Evolutionary conservation across 2,888 invertebrate genomes (phyloP), one percentile per base, ranked within the genome.

Genomic region (Strigamia transsilvanica): DNA sequence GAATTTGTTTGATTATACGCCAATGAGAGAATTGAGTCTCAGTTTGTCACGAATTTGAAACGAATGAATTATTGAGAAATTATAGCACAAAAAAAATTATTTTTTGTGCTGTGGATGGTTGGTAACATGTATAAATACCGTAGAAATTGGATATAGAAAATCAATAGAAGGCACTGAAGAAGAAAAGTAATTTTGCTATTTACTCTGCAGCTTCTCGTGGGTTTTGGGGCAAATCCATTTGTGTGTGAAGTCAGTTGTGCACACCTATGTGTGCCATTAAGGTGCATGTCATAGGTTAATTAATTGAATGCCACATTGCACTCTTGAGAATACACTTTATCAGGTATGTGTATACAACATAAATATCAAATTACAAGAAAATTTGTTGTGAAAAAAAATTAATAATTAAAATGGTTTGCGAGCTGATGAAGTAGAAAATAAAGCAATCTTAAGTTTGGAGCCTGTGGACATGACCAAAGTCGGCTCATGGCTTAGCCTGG

Each of bases 141-240:
- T 10, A 73, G 73, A 73, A 73, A 73, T 73, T 73, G 73, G 73
- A 73, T 73, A 73, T 73, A 73, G 73, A 73, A 73, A 73, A 73
- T 73, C 73, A 73, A 73, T 73, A 73, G 73, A n/a, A 73, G 73
- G 73, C 73, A 73, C 27, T 73, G 73, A 73, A 73, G 73, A 73
- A 73, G 73, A 73, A 73, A 73, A 73, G 73, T 73, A 73, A 73
- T 73, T 73, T 73, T 73, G 73, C 73, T 73, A 73, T 73, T 73
- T 73, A 73, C 73, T 73, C 73, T 73, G 32, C 73, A 73, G 73
- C 73, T 73, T 73, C 73, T 73, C 73, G 73, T 73, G 73, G 73
- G 73, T 73, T 73, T 73, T 73, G 73, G 73, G 73, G 73, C 73
- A 73, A 73, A 73, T 73, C 73, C 73, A 73, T 73, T 73, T 73